Conservation (phyloP, 2,888 invertebrate species). For the Caenorhabditis plicata region DNA sequence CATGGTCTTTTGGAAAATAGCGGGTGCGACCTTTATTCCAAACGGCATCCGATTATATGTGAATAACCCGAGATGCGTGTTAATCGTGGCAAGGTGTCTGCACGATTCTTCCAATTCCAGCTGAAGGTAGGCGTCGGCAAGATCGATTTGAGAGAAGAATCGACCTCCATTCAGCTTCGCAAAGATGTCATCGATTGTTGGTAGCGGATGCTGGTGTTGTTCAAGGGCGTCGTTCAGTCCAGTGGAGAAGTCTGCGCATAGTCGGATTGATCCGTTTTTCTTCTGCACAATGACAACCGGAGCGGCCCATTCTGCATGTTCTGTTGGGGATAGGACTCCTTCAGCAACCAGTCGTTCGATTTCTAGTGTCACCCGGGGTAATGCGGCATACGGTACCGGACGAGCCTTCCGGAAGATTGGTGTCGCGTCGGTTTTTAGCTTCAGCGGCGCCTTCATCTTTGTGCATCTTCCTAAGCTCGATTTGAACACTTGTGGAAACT, state of each 20-base stretch:
- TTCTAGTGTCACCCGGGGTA: conserved; percentile 6
- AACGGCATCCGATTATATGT: conserved; percentile 42
- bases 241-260: conserved; percentile 48
- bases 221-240: conserved; percentile 42
- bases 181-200: conserved; percentile 40
- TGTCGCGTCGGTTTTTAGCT: no score
- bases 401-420: conserved; percentile 12
- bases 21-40: conserved; percentile 46
- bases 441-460: conserved; percentile 9
- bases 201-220: conserved; percentile 38
- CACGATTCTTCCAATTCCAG: conserved; percentile 33
- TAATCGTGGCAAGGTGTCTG: conserved; percentile 30
- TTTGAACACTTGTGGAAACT: conserved; percentile 9
- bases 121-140: conserved; percentile 49
- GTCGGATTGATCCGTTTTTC: conserved; percentile 35
- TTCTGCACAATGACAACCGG: conserved; percentile 45
- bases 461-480: conserved; percentile 17
- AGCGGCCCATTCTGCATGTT: conserved; percentile 41
- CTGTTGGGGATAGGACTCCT: conserved; percentile 26
- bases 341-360: conserved; percentile 23
- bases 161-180: conserved; percentile 30
- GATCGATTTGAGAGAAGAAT: conserved; percentile 40
- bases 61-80: conserved; percentile 46
- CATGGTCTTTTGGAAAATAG: conserved; percentile 40
- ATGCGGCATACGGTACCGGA: conserved; percentile 19